These are phyloP conservation scores for Hystrix cristata DNA, from an alignment of 2,113 vertebrate species.

Conservation along the genomic window DNA sequence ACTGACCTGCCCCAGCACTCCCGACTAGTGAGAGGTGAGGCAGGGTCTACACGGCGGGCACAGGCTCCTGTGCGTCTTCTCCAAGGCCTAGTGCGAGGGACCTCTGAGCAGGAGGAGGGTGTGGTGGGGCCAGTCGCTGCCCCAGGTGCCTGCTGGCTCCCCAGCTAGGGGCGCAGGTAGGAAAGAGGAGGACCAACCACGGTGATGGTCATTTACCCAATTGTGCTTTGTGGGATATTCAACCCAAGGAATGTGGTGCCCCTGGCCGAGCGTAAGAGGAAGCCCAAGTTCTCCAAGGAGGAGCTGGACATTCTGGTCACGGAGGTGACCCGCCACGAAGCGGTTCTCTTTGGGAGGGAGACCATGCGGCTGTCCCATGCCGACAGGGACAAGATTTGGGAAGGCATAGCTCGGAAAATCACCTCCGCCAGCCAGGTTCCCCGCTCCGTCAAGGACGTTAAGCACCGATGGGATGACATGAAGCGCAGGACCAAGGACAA, in stretches of 20 bases:
- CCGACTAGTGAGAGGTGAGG: background rate
- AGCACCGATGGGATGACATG: constrained; percentile 92
- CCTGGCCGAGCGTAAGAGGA: constrained; percentile 90
- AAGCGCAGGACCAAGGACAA: constrained; percentile 92
- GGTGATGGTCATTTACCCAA: constrained; percentile 87
- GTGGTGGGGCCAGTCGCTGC: background rate
- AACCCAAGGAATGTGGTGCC: constrained; percentile 88
- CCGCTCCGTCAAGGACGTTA: constrained; percentile 91
- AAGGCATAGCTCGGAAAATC: constrained; percentile 91
- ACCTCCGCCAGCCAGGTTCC: constrained; percentile 90
- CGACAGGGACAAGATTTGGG: constrained; percentile 92
- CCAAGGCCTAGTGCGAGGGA: background rate
- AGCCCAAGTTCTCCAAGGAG: constrained; percentile 92
- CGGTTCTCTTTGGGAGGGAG: constrained; percentile 90
- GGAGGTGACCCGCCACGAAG: constrained; percentile 90
- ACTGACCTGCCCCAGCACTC: background rate
- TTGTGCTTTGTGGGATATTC: constrained; percentile 91
- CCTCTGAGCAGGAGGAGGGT: constrained; percentile 47
- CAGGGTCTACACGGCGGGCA: background rate
- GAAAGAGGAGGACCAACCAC: constrained; percentile 74
- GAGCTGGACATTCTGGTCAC: constrained; percentile 92
- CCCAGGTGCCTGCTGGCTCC: constrained; percentile 63
- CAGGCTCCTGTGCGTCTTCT: background rate
- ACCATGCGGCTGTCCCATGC: constrained; percentile 89
- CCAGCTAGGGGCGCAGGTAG: constrained; percentile 73